phyloP scores from a whole-genome alignment of 2,797 vertebrate genomes.

The Novumbra hubbsi region DNA sequence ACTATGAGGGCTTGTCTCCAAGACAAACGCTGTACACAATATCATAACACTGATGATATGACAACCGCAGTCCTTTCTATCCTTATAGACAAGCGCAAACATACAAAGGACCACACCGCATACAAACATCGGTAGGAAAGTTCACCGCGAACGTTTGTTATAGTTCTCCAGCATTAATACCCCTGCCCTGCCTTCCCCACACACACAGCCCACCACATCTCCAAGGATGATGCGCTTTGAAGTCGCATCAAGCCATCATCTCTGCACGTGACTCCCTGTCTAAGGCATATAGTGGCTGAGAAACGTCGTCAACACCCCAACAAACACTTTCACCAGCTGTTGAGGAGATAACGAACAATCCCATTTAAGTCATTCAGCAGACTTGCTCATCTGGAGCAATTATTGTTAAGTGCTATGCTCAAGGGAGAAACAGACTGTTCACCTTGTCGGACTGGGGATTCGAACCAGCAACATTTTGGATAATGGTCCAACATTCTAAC shows the following conservation, averaged over 20 bases:
- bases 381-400: no score
- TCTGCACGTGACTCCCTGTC: not conserved
- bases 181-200: not conserved
- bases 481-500: not conserved
- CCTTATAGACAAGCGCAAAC: no score
- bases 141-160: not conserved
- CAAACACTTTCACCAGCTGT: constrained; percentile 8
- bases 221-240: constrained; percentile 59
- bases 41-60: no score
- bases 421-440: no score
- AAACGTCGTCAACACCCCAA: not conserved
- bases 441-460: no score
- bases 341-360: not conserved
- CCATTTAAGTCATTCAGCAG: no score
- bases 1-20: not conserved
- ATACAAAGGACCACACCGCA: no score
- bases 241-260: constrained; percentile 57
- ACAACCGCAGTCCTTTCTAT: not conserved
- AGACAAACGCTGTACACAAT: not conserved
- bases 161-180: constrained; percentile 6
- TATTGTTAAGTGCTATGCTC: no score
- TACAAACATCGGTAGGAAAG: no score
- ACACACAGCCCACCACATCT: constrained; percentile 4
- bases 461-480: no score
- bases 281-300: not conserved